Evolutionary conservation across 2,888 invertebrate genomes (phyloP).

Genomic region (Tetranychus piercei): DNA sequence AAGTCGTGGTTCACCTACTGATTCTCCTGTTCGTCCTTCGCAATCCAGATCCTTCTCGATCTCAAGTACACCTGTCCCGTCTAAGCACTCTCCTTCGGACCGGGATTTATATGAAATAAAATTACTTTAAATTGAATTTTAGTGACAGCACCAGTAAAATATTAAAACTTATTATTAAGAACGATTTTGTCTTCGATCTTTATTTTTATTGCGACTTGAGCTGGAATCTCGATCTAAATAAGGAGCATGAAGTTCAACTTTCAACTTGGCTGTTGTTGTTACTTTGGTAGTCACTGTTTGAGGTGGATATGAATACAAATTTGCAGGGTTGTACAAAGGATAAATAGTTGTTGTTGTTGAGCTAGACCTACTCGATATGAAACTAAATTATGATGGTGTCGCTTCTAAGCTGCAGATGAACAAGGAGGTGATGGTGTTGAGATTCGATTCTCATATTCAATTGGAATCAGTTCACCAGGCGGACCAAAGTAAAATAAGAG

Average conservation of each 20-base stretch:
- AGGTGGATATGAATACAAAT: background rate
- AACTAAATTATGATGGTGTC: background rate
- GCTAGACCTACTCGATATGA: conserved; percentile 22
- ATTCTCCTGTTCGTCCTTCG: conserved; percentile 37
- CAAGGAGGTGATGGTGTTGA: conserved; percentile 23
- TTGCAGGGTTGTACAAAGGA: background rate
- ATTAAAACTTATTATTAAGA: background rate
- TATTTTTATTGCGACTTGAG: conserved; percentile 2
- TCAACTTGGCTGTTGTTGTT: conserved; percentile 7
- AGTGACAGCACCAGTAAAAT: too few relatives aligned
- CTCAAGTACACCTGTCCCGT: too few relatives aligned
- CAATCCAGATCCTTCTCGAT: conserved; percentile 11
- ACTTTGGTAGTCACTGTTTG: conserved; percentile 14
- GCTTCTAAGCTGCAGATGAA: background rate
- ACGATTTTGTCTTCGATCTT: background rate
- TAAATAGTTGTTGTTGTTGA: background rate
- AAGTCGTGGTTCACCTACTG: conserved; percentile 66
- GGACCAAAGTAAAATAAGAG: conserved; percentile 73
- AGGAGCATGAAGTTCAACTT: conserved; percentile 9
- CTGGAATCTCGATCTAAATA: background rate
- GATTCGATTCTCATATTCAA: conserved; percentile 24
- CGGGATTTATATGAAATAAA: too few relatives aligned
- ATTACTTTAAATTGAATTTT: too few relatives aligned
- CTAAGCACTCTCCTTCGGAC: too few relatives aligned
- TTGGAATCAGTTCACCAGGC: conserved; percentile 48